Evolutionary conservation across 92 coral and sea anemone species (phyloP), one percentile per base, ranked within the genome.

Genomic region (Metridium senile): DNA sequence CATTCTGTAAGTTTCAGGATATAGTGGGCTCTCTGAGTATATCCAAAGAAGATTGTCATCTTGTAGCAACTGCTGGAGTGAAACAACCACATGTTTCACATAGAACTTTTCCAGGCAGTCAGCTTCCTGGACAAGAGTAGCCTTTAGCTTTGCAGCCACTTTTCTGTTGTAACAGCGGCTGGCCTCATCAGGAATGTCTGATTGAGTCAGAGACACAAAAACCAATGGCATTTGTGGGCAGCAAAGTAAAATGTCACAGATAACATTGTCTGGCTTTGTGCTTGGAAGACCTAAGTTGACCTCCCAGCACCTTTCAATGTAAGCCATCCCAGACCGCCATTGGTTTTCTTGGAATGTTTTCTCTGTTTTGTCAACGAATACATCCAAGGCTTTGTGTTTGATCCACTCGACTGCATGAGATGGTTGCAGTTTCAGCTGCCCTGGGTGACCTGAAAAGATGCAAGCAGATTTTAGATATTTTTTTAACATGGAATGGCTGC

Each of bases 1-100:
- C 74, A 70, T 70, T 11, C 11, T 25, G 74, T 70, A 70, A 21
- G 58, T 13, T 0, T 70, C 16, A 1, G 74, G 74, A 26, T 25
- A 49, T 39, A 39, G 49, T 0, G 20, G 62, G n/a, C 0, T 22
- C 20, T 25, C 58, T 1, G 39, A 28, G n/a, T 13, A 39, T 23
- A 47, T 49, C 0, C 9, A 0, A 6, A 23, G 18, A 0, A 0
- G 9, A 45, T 70, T 0, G 34, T 47, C 58, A 28, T 0, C 74
- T 2, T 9, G 17, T n/a, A n/a, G n/a, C 33, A 43, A 0, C 23
- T 26, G 32, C 33, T 0, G 32, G 4, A 9, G 21, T 39, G 58
- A 33, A 13, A 49, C 2, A 23, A 47, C 35, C 0, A 47, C 21
- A 1, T 33, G 74, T 33, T 70, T 70, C 2, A 70, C 34, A 45